Conservation (phyloP, 2,113 vertebrate species). For the Eurypyga helias region DNA sequence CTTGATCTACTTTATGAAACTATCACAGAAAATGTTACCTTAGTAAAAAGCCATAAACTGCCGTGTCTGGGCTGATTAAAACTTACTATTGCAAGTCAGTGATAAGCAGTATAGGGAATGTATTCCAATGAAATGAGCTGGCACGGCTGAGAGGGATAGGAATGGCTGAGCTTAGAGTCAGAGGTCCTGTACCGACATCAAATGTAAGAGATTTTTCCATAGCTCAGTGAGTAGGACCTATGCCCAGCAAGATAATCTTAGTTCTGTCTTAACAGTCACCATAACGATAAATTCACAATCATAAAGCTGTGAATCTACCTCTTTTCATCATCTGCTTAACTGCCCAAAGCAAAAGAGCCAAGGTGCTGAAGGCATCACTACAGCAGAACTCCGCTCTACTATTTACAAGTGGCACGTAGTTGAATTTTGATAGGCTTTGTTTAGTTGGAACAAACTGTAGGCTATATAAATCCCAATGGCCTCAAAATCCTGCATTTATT, state of each 20-base stretch:
- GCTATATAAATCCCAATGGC: neutral
- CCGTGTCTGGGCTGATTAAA: neutral
- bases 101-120: neutral
- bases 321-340: neutral
- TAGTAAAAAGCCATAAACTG: neutral
- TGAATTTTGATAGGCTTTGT: neutral
- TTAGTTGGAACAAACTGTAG: neutral
- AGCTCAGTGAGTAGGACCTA: neutral
- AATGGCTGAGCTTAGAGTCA: neutral
- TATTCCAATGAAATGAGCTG: neutral
- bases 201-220: neutral
- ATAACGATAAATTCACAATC: neutral
- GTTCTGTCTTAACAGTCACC: neutral
- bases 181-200: neutral
- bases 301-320: neutral
- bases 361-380: neutral
- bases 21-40: neutral
- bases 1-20: neutral
- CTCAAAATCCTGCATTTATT: neutral
- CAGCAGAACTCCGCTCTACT: neutral
- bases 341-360: neutral
- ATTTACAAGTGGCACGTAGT: rapidly evolving
- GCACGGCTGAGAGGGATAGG: neutral
- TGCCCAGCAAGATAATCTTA: neutral
- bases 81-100: neutral